These are phyloP conservation scores for Ataeniobius toweri DNA, from an alignment of 2,797 vertebrate genomes.

Conservation along the genomic window DNA sequence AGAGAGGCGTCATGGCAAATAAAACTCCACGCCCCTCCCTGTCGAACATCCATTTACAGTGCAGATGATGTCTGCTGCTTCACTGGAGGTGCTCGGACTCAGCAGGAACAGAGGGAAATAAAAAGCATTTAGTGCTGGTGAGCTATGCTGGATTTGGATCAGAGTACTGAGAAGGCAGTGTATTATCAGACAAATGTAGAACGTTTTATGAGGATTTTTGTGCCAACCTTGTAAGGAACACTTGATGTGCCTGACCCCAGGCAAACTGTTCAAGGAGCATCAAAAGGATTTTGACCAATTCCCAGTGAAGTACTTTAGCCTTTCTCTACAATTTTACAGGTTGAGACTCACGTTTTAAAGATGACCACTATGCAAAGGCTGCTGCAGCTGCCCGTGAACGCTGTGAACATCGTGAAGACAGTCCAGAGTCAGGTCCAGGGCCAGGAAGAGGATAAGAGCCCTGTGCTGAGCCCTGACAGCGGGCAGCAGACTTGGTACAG, in stretches of 20 bases:
- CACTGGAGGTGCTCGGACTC: conserved; percentile 46
- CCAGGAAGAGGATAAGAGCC: conserved; percentile 88
- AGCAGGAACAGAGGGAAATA: conserved; percentile 31
- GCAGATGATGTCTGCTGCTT: conserved; percentile 58
- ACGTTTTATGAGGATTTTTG: conserved; percentile 25
- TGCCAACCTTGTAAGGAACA: conserved; percentile 30
- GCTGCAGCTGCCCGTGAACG: conserved; percentile 86
- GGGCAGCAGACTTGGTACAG: conserved; percentile 89
- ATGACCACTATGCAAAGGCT: conserved; percentile 89
- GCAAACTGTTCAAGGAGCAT: conserved; percentile 22
- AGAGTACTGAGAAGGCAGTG: conserved; percentile 25
- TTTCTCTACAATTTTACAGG: conserved; percentile 18
- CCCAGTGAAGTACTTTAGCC: conserved; percentile 15
- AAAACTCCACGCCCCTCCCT: conserved; percentile 66
- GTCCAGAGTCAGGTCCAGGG: conserved; percentile 78
- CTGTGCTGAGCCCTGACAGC: conserved; percentile 84
- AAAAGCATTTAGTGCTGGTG: conserved; percentile 5
- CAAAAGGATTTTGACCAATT: conserved; percentile 20
- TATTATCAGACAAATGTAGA: conserved; percentile 13
- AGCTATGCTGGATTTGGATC: conserved; percentile 41
- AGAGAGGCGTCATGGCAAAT: conserved; percentile 51
- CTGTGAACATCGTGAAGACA: conserved; percentile 83
- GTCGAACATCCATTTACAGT: conserved; percentile 72
- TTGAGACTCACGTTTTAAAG: conserved; percentile 30
- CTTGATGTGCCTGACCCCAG: conserved; percentile 24